Conservation (phyloP, 1,140 invertebrate genomes). For the Epicauta chinensis region DNA sequence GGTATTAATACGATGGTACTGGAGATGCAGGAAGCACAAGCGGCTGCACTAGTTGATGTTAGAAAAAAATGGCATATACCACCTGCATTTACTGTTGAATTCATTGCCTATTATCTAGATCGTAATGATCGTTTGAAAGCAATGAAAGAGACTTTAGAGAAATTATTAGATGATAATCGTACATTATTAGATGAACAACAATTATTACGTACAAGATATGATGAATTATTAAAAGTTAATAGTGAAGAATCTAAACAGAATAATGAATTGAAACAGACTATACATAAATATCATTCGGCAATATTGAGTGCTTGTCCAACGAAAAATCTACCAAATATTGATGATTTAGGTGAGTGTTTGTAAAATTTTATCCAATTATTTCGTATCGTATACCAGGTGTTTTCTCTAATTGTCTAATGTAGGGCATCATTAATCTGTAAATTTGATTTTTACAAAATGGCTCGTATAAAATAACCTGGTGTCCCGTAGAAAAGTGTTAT, state of each 20-base stretch:
- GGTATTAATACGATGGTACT: slow-evolving; percentile 73
- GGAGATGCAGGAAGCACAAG: slow-evolving; percentile 73
- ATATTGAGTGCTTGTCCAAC: slow-evolving; percentile 52
- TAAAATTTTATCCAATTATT: no score
- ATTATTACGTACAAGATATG: slow-evolving; percentile 66
- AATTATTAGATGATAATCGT: slow-evolving; percentile 68
- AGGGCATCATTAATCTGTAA: no score
- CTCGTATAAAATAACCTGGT: no score
- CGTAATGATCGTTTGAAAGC: slow-evolving; percentile 69
- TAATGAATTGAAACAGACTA: slow-evolving; percentile 44
- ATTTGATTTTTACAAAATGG: no score
- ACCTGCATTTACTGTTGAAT: slow-evolving; percentile 88
- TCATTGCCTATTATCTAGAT: slow-evolving; percentile 90
- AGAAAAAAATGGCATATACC: slow-evolving; percentile 91
- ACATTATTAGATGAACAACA: slow-evolving; percentile 66
- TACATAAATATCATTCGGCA: slow-evolving; percentile 54
- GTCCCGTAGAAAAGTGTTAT: no score
- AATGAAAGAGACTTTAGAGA: slow-evolving; percentile 68
- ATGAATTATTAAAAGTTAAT: slow-evolving; percentile 59
- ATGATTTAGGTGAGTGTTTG: no score
- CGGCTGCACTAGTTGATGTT: slow-evolving; percentile 73
- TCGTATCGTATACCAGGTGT: no score
- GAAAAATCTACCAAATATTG: slow-evolving; percentile 49
- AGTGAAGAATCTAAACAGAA: slow-evolving; percentile 42
- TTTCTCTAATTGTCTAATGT: no score